phyloP scores from a whole-genome alignment of 2,797 vertebrate species.

The Betta splendens region DNA sequence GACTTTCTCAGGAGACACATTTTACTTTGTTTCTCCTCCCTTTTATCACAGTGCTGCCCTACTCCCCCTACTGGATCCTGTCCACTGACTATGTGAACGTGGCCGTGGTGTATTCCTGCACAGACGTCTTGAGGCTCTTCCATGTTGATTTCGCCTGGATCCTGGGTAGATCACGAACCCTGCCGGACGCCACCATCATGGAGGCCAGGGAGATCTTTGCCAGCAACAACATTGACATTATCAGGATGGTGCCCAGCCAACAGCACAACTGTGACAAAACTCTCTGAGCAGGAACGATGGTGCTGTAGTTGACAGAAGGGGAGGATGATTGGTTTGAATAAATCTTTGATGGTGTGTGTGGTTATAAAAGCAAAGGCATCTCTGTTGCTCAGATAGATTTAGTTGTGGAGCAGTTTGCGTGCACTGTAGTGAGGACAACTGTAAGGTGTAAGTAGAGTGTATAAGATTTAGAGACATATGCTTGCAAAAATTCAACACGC shows the following conservation, averaged over 20 bases:
- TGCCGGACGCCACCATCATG: conserved; percentile 81
- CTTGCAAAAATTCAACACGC: no score
- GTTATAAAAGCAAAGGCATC: background rate
- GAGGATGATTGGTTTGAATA: conserved; percentile 15
- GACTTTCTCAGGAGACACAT: background rate
- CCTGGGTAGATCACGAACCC: conserved; percentile 81
- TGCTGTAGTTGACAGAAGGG: conserved; percentile 16
- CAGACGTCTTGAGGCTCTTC: conserved; percentile 85
- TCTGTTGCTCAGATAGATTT: conserved; percentile 2
- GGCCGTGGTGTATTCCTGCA: conserved; percentile 91
- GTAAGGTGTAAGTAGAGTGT: no score
- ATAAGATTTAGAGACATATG: no score
- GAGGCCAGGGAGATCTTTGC: conserved; percentile 81
- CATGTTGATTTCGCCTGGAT: conserved; percentile 91
- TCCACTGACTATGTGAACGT: conserved; percentile 89
- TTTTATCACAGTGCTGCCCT: conserved; percentile 82
- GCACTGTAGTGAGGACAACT: conserved; percentile 7
- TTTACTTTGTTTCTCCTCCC: background rate
- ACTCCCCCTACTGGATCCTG: conserved; percentile 90
- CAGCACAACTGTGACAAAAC: conserved; percentile 85
- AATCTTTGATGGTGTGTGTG: conserved; percentile 17
- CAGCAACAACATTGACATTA: conserved; percentile 83
- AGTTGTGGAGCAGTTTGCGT: background rate
- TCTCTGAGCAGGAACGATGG: conserved; percentile 35
- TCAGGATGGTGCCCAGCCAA: conserved; percentile 83